phyloP scores from a whole-genome alignment of 1,140 invertebrate species.

The Homarus americanus region DNA sequence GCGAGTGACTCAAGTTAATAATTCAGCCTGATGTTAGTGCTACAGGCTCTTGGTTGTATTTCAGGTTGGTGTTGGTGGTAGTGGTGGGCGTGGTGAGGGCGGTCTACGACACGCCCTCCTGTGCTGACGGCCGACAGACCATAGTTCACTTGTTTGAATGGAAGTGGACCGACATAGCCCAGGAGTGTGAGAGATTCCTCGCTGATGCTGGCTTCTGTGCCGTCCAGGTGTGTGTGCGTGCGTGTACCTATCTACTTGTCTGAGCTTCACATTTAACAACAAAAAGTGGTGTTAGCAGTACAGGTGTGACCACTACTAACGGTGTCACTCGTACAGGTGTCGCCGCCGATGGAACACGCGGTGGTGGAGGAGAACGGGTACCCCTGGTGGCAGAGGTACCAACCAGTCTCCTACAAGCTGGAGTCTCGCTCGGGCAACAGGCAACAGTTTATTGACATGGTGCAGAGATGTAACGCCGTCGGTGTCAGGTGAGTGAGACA shows the following conservation, averaged over 20 bases:
- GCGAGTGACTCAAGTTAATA: too few species aligned
- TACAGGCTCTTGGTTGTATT: too few species aligned
- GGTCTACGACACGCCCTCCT: conserved; percentile 45
- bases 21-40: too few species aligned
- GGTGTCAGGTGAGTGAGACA: conserved; percentile 80
- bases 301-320: neutral
- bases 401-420: conserved; percentile 81
- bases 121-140: conserved; percentile 75
- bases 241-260: neutral
- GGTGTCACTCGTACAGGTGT: conserved; percentile 70
- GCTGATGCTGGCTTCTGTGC: conserved; percentile 80
- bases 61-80: neutral
- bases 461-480: conserved; percentile 80
- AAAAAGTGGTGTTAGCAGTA: neutral
- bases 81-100: conserved; percentile 2
- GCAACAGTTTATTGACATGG: conserved; percentile 80
- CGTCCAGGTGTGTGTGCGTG: conserved; percentile 77
- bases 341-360: conserved; percentile 76
- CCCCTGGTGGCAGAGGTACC: conserved; percentile 81
- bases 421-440: conserved; percentile 80
- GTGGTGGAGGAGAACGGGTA: conserved; percentile 76
- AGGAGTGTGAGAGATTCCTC: conserved; percentile 81
- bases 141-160: conserved; percentile 57
- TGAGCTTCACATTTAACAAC: neutral
- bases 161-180: conserved; percentile 78